Base-by-base conservation (phyloP, 2,888 invertebrate genomes). In the Eilema griseolum region DNA sequence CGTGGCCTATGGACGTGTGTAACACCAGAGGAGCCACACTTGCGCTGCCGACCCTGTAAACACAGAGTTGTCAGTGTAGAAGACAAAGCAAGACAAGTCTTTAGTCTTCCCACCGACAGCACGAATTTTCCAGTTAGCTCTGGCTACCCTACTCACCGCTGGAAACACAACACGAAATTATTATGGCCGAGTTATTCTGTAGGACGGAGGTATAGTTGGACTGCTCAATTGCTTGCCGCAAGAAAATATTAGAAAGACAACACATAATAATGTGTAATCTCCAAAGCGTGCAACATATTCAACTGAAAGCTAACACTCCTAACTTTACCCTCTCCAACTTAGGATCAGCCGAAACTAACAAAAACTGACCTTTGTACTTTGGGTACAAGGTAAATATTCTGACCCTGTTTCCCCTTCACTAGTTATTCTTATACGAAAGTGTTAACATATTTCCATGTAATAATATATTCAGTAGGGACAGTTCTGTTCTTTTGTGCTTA, bases 381-480 rank as follows among this genome's bases (percentile, higher is more conserved):
- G 14, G 31, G 23, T 12, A 33, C 52, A 56, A 52, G 57, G 65
- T 65, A 65, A 62, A 62, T 62, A 62, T 62, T 62, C 61, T 23
- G 8, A 65, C 31, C 57, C 56, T 56, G 46, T 31, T 65, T 57
- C 33, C n/a, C 33, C 31, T 57, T 23, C n/a, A 65, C 56, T 74
- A 52, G 31, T 61, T 73, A 66, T 77, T 70, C 65, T 46, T 71
- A 28, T 70, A 8, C 14, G 28, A 63, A 16, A 3, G 33, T 60
- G 59, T 70, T 71, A 41, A n/a, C 60, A 79, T 69, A 79, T 72
- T 76, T 69, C 24, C 66, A 24, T 41, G 24, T 16, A 52, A 68
- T 75, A 56, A 67, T 52, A 64, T 68, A 70, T 77, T 70, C 64
- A 59, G 77, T 37, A 60, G 57, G 57, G 26, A 64, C 52, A n/a